A percentile compares a stretch with the other conserved stretches of the same genome.
Evolutionary conservation across 2,797 vertebrate species (phyloP).

Genomic region (Mastacembelus armatus): DNA sequence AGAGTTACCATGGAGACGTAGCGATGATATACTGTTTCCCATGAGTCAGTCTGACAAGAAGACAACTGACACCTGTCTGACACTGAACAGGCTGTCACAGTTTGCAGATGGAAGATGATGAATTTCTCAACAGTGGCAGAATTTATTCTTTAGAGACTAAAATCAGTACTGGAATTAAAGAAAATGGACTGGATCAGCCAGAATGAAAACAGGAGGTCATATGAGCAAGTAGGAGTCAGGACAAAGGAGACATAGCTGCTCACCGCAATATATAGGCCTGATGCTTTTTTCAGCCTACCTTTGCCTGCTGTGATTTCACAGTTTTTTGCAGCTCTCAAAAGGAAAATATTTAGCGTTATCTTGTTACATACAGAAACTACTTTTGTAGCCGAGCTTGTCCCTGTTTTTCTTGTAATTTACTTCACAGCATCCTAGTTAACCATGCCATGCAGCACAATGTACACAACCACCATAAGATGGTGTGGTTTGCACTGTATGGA

Average conservation of each 20-base stretch:
- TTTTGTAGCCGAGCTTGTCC: not conserved
- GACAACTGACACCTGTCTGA: conserved; percentile 11
- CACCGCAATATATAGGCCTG: not conserved
- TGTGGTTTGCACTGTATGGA: not conserved
- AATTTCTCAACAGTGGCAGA: conserved; percentile 12
- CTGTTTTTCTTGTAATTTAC: conserved; percentile 8
- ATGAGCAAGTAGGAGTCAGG: too few relatives aligned
- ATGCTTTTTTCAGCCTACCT: conserved; percentile 21
- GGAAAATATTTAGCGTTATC: conserved; percentile 14
- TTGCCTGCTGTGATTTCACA: conserved; percentile 12
- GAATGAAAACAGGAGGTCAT: not conserved
- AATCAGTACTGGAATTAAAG: too few relatives aligned
- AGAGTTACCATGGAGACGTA: conserved; percentile 64
- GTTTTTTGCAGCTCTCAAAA: conserved; percentile 29
- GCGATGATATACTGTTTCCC: conserved; percentile 25
- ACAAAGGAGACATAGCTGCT: not conserved
- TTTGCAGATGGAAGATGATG: not conserved
- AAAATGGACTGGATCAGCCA: not conserved
- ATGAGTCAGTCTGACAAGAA: conserved; percentile 30
- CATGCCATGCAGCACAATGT: conserved; percentile 5
- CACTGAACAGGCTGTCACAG: conserved; percentile 21
- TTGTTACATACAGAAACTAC: not conserved
- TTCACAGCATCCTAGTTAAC: conserved; percentile 1
- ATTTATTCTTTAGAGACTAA: too few relatives aligned
- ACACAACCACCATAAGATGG: not conserved